phyloP scores from a whole-genome alignment of 2,888 invertebrate species.

The Zootermopsis nevadensis region DNA sequence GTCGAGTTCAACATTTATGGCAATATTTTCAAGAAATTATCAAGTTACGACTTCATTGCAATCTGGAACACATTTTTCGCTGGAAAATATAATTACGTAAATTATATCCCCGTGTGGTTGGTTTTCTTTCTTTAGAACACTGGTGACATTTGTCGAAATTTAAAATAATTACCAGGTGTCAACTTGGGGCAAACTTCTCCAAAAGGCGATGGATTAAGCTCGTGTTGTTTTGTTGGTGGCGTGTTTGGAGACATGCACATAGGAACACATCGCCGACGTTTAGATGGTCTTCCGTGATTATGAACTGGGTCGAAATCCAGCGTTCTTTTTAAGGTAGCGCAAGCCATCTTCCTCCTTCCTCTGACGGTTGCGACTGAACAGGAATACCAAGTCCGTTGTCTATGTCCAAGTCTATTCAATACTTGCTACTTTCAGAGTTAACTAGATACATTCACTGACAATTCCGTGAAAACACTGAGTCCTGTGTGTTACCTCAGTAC shows the following conservation, averaged over 20 bases:
- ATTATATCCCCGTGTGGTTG: no score
- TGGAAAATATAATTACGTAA: no score
- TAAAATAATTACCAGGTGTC: constrained; percentile 66
- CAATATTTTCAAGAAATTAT: no score
- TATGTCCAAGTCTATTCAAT: neutral
- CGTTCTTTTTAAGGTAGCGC: constrained; percentile 95
- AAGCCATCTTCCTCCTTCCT: constrained; percentile 82
- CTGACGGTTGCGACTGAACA: constrained; percentile 23
- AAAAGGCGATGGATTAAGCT: constrained; percentile 80
- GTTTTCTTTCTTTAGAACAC: neutral
- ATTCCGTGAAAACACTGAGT: neutral
- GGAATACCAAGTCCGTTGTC: no score
- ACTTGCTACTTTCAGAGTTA: neutral
- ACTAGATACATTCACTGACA: neutral
- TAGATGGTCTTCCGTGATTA: constrained; percentile 84
- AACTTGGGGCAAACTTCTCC: constrained; percentile 86
- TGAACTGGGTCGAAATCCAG: constrained; percentile 94
- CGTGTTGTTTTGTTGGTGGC: constrained; percentile 62
- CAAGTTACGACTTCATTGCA: no score
- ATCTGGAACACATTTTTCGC: no score
- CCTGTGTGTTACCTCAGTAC: neutral
- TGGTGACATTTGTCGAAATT: neutral
- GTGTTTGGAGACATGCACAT: constrained; percentile 73
- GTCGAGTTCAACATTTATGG: no score
- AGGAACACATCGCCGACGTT: constrained; percentile 91